These are phyloP conservation scores for Thryonomys swinderianus DNA, from an alignment of 2,113 vertebrate genomes.

Conservation along the genomic window DNA sequence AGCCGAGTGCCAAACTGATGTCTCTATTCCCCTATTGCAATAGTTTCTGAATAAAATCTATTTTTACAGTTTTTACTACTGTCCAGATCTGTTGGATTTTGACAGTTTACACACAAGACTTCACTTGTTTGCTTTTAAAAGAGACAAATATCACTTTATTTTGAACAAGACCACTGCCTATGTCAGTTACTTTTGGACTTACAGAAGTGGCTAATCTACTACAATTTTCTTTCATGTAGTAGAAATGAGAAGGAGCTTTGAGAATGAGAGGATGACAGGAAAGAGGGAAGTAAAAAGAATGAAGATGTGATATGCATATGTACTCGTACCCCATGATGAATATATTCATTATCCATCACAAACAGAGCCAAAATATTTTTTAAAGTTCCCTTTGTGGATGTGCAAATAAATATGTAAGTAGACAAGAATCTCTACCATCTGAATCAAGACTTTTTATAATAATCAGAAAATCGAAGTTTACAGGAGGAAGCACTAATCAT, in stretches of 20 bases:
- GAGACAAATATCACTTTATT: neutral
- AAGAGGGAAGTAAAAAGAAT: neutral
- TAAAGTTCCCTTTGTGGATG: neutral
- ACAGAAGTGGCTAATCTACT: neutral
- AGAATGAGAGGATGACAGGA: neutral
- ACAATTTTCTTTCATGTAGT: neutral
- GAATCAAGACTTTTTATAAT: neutral
- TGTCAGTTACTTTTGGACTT: neutral
- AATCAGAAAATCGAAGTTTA: neutral
- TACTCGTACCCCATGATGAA: neutral
- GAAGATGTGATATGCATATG: neutral
- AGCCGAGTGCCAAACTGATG: neutral
- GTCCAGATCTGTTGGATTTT: neutral
- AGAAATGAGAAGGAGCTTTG: neutral
- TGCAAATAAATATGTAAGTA: neutral
- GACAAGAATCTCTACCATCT: neutral
- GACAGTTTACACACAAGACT: neutral
- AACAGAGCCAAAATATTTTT: neutral
- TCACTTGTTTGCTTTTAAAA: neutral
- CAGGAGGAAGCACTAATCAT: neutral
- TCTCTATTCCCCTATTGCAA: neutral
- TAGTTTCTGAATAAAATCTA: conserved; percentile 29
- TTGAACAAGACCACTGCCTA: neutral
- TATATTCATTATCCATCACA: neutral
- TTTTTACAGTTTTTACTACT: neutral